Percentiles rank a stretch among this genome's conserved stretches.
Conservation (phyloP, 2,888 invertebrate species). For the Andrena marginata region DNA sequence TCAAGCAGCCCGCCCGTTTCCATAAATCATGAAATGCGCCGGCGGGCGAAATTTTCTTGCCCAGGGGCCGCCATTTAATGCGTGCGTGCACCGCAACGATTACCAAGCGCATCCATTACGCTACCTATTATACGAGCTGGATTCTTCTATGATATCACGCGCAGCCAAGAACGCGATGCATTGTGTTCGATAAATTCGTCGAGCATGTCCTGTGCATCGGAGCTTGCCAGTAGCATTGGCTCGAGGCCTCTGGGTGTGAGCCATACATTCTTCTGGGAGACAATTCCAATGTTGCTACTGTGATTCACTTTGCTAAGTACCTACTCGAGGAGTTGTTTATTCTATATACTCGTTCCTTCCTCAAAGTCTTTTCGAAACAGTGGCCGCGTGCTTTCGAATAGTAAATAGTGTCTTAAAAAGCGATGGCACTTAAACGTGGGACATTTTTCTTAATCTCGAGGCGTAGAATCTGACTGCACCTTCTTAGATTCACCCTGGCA, state of each 20-base stretch:
- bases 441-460: too few relatives aligned
- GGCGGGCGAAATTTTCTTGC: conserved; percentile 39
- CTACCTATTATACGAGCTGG: neutral
- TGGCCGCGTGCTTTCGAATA: too few relatives aligned
- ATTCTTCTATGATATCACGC: conserved; percentile 16
- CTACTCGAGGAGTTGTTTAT: too few relatives aligned
- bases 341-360: too few relatives aligned
- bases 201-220: neutral
- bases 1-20: conserved; percentile 28
- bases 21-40: conserved; percentile 54
- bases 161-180: conserved; percentile 1
- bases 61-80: conserved; percentile 23
- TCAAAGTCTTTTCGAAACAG: too few relatives aligned
- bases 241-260: neutral
- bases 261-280: too few relatives aligned
- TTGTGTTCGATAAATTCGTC: conserved; percentile 15
- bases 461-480: too few relatives aligned
- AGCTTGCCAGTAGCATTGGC: neutral
- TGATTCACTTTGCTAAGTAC: too few relatives aligned
- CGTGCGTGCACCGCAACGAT: conserved; percentile 30
- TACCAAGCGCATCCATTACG: conserved; percentile 10
- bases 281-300: too few relatives aligned
- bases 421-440: too few relatives aligned
- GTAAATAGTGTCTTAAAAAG: too few relatives aligned
- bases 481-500: too few relatives aligned